Evolutionary conservation across 2,888 invertebrate genomes (phyloP).

Genomic region (Galerucella nymphaeae): DNA sequence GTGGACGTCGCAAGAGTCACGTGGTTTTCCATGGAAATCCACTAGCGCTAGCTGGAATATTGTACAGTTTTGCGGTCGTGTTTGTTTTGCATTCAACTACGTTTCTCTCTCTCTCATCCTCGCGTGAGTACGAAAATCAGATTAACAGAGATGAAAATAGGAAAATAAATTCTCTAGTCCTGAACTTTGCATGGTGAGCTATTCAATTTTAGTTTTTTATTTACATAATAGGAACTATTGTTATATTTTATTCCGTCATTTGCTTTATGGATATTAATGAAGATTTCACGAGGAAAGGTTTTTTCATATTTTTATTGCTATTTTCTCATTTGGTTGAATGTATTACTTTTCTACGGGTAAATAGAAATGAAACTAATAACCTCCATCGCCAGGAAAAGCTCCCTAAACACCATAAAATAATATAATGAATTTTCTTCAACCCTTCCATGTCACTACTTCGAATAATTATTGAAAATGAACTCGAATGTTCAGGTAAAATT

Average conservation of each 20-base stretch:
- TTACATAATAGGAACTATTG: background rate
- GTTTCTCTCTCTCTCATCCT: slow-evolving; percentile 8
- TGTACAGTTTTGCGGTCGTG: slow-evolving; percentile 26
- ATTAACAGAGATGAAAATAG: slow-evolving; percentile 26
- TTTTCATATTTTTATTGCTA: background rate
- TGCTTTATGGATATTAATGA: background rate
- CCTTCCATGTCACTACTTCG: too few relatives aligned
- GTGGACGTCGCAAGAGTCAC: slow-evolving; percentile 48
- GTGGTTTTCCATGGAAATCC: slow-evolving; percentile 34
- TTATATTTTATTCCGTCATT: background rate
- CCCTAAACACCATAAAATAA: too few relatives aligned
- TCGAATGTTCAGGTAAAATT: too few relatives aligned
- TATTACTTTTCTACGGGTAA: too few relatives aligned
- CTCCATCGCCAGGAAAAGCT: too few relatives aligned
- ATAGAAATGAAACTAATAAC: too few relatives aligned
- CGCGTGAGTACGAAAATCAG: slow-evolving; percentile 17
- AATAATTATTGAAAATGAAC: too few relatives aligned
- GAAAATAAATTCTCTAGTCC: background rate
- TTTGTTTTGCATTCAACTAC: slow-evolving; percentile 26
- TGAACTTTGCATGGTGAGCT: background rate
- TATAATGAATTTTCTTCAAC: too few relatives aligned
- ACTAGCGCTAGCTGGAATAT: slow-evolving; percentile 16
- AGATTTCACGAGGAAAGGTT: background rate
- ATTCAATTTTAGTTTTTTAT: background rate
- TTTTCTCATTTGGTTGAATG: too few relatives aligned